Percentiles rank a stretch among this genome's conserved stretches.
Evolutionary conservation across 2,113 vertebrate genomes (phyloP).

Genomic region (Notothenia coriiceps): DNA sequence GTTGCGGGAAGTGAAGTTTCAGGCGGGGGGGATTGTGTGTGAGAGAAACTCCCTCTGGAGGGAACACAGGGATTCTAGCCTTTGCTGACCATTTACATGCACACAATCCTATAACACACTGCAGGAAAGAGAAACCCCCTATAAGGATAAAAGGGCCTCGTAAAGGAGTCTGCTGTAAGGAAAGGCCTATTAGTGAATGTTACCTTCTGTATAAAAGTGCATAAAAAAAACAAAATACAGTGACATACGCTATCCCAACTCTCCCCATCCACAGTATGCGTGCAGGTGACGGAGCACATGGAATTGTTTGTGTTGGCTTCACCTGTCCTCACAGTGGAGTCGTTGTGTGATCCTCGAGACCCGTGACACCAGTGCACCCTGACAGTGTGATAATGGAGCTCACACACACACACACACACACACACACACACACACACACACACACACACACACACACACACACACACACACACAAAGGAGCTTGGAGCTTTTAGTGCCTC

Average conservation of each 20-base stretch:
- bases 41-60: too few species aligned
- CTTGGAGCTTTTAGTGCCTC: conserved; percentile 57
- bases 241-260: not conserved
- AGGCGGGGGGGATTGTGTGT: too few species aligned
- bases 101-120: too few species aligned
- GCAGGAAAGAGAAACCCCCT: too few species aligned
- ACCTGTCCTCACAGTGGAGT: conserved; percentile 66
- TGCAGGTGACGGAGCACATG: not conserved
- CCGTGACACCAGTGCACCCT: conserved; percentile 75
- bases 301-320: conserved; percentile 29
- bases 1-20: too few species aligned
- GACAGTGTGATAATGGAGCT: conserved; percentile 72
- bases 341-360: conserved; percentile 78
- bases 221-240: not conserved
- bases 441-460: too few species aligned
- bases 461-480: conserved; percentile 40
- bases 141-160: too few species aligned
- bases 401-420: conserved; percentile 13
- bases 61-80: too few species aligned
- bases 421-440: too few species aligned
- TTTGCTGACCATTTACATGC: too few species aligned
- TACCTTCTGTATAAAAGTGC: not conserved
- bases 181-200: not conserved
- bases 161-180: not conserved
- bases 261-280: not conserved